phyloP scores from a whole-genome alignment of 2,113 vertebrate species.

The Callipepla squamata region DNA sequence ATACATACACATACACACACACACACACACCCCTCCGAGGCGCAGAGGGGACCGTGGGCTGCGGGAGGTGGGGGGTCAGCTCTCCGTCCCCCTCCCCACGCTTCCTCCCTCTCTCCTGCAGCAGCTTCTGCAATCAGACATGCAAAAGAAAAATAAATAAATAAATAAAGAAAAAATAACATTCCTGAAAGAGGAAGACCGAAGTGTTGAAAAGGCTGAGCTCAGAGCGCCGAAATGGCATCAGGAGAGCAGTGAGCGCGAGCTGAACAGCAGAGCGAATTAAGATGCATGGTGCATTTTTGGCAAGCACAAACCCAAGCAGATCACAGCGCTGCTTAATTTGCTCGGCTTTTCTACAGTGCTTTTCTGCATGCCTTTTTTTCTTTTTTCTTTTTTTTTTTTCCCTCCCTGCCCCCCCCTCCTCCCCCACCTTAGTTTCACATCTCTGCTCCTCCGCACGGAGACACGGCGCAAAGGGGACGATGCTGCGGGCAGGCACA shows the following conservation, averaged over 20 bases:
- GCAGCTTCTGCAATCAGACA: conserved; percentile 46
- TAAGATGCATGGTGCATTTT: conserved; percentile 83
- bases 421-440: not conserved
- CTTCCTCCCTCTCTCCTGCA: conserved; percentile 22
- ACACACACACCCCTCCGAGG: not conserved
- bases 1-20: too few relatives aligned
- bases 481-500: not conserved
- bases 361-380: conserved; percentile 29
- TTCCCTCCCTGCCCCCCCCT: not conserved
- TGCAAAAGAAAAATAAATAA: not conserved
- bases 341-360: conserved; percentile 68
- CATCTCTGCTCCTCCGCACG: conserved; percentile 22
- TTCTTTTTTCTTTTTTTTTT: not conserved
- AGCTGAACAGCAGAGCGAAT: conserved; percentile 68
- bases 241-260: conserved; percentile 40
- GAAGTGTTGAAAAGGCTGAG: conserved; percentile 61
- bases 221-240: conserved; percentile 68
- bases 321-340: conserved; percentile 73
- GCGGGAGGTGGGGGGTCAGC: not conserved
- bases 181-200: conserved; percentile 43
- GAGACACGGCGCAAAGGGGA: not conserved
- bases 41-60: not conserved
- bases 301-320: conserved; percentile 73
- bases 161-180: not conserved
- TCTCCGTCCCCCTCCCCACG: not conserved